phyloP scores from a whole-genome alignment of 2,888 invertebrate genomes.

The Aspidiotus rigidus region DNA sequence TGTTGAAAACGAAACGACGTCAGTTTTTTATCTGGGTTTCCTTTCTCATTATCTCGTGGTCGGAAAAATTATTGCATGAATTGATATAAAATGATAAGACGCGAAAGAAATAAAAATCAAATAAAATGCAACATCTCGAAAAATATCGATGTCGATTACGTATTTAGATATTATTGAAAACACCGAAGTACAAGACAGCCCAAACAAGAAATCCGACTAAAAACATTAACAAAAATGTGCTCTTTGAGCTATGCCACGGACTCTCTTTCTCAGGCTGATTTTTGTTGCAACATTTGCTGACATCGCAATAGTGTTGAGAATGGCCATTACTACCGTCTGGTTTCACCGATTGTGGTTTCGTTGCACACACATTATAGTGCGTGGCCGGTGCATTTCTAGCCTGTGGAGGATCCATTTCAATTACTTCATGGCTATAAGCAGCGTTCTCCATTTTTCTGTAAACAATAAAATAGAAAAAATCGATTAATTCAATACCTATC shows the following conservation, averaged over 20 bases:
- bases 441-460: background rate
- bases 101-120: too few species aligned
- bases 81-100: too few species aligned
- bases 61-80: too few species aligned
- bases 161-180: background rate
- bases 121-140: too few species aligned
- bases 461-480: background rate
- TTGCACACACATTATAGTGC: background rate
- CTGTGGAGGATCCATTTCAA: background rate
- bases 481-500: too few species aligned
- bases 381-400: too few species aligned
- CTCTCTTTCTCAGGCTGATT: conserved; percentile 11
- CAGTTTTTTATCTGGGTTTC: too few species aligned
- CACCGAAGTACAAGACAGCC: conserved; percentile 19
- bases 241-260: conserved; percentile 22
- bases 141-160: too few species aligned
- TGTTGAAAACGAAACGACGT: too few species aligned
- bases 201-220: conserved; percentile 25
- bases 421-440: background rate
- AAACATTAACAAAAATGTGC: conserved; percentile 23
- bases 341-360: background rate
- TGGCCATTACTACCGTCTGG: conserved; percentile 9
- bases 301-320: conserved; percentile 18
- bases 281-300: conserved; percentile 16
- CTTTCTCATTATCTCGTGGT: too few species aligned